A percentile compares a stretch with the other conserved stretches of the same genome.
These are phyloP conservation scores for Pediacus dermestoides DNA, from an alignment of 2,888 invertebrate species.

Conservation along the genomic window DNA sequence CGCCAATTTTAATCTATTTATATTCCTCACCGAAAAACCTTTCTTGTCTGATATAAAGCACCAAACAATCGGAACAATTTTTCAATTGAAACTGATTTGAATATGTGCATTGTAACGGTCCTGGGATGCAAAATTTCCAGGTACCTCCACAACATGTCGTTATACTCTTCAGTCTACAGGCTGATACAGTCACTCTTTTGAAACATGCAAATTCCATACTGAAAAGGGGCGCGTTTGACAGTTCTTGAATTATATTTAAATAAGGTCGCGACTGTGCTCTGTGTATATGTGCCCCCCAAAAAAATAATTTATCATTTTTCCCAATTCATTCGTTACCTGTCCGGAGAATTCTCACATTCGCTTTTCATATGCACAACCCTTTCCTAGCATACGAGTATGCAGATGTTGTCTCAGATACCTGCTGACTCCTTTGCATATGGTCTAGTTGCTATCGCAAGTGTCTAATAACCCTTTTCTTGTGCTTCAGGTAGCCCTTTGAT, in stretches of 20 bases:
- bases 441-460: conserved; percentile 11
- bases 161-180: conserved; percentile 14
- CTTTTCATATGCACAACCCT: conserved; percentile 19
- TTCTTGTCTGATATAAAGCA: conserved; percentile 5
- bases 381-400: conserved; percentile 28
- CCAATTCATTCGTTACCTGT: conserved; percentile 45
- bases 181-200: no score
- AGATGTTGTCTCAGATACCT: conserved; percentile 47
- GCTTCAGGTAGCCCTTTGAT: no score
- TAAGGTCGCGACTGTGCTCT: conserved; percentile 39
- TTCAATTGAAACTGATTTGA: conserved; percentile 39
- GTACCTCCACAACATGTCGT: conserved; percentile 8
- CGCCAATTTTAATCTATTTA: no score
- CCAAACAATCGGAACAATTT: conserved; percentile 28
- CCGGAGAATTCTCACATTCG: conserved; percentile 37
- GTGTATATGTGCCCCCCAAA: conserved; percentile 26
- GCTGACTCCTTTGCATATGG: conserved; percentile 48
- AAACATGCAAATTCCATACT: conserved; percentile 46
- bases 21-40: no score
- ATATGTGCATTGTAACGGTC: conserved; percentile 30
- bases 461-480: no score
- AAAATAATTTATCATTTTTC: conserved; percentile 46
- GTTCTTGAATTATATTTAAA: conserved; percentile 49
- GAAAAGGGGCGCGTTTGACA: conserved; percentile 48
- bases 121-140: conserved; percentile 18